A percentile compares a stretch with the other conserved stretches of the same genome.
Conservation (phyloP, 2,113 vertebrate species). For the Zapus hudsonius region DNA sequence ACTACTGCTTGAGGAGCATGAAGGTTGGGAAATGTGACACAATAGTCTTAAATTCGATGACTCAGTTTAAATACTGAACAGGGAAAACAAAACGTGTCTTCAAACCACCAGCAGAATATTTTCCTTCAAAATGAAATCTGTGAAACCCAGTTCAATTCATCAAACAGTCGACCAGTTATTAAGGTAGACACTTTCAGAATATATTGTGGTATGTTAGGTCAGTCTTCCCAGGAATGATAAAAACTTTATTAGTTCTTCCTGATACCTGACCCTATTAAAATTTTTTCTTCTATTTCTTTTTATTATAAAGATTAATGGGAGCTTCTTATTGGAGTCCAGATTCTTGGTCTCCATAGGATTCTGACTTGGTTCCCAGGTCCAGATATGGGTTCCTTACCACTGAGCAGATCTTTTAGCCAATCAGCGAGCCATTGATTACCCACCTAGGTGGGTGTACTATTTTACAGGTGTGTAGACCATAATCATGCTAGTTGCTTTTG, state of each 20-base stretch:
- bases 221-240: neutral
- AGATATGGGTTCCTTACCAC: too few relatives aligned
- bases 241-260: slow-evolving; percentile 33
- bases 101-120: slow-evolving; percentile 50
- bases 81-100: slow-evolving; percentile 49
- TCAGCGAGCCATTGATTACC: too few relatives aligned
- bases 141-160: slow-evolving; percentile 55
- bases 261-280: slow-evolving; percentile 39
- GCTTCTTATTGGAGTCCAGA: too few relatives aligned
- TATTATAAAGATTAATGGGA: too few relatives aligned
- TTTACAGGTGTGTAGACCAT: too few relatives aligned
- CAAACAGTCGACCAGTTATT: slow-evolving; percentile 31
- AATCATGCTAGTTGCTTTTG: too few relatives aligned
- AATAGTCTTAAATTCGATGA: slow-evolving; percentile 66
- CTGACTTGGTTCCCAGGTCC: too few relatives aligned
- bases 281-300: slow-evolving; percentile 56
- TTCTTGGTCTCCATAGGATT: too few relatives aligned
- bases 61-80: slow-evolving; percentile 70
- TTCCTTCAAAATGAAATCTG: slow-evolving; percentile 65
- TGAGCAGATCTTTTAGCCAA: too few relatives aligned
- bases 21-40: slow-evolving; percentile 74
- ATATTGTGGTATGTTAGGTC: neutral
- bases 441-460: too few relatives aligned
- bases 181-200: slow-evolving; percentile 4
- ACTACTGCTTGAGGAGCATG: slow-evolving; percentile 68